Evolutionary conservation across 2,797 vertebrate species (phyloP).

Genomic region (Enteromius thamalakanensis): DNA sequence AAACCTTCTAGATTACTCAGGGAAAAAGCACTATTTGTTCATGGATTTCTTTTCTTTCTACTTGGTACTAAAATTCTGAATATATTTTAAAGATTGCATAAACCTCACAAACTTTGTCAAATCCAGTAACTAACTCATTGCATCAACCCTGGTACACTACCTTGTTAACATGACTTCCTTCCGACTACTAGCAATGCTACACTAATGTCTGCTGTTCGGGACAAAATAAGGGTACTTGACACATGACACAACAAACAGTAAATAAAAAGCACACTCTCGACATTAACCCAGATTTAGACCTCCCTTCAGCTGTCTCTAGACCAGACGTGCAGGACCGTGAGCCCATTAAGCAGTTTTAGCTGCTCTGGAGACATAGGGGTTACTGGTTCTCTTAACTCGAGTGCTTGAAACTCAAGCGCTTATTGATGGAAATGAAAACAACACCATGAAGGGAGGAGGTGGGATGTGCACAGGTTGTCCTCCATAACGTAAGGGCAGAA

Average conservation of each 20-base stretch:
- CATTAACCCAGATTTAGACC: constrained; percentile 28
- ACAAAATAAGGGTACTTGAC: background rate
- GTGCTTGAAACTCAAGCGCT: constrained; percentile 28
- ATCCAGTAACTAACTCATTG: background rate
- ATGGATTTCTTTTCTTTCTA: background rate
- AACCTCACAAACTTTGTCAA: background rate
- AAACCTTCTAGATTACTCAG: background rate
- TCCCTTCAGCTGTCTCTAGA: constrained; percentile 17
- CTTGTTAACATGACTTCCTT: background rate
- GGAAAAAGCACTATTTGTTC: background rate
- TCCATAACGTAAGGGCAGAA: background rate
- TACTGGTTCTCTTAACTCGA: constrained; percentile 22
- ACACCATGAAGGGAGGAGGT: constrained; percentile 13
- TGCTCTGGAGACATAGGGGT: constrained; percentile 25
- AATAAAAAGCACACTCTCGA: constrained; percentile 5
- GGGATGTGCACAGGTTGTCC: background rate
- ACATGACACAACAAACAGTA: background rate
- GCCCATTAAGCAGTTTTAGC: constrained; percentile 12
- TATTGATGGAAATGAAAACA: constrained; percentile 50
- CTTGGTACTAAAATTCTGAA: background rate
- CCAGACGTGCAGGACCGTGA: background rate
- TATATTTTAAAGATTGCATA: background rate
- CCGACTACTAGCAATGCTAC: background rate
- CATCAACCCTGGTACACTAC: background rate
- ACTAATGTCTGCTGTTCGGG: background rate